Conservation (phyloP, 1,140 invertebrate species). For the Diploscapter pachys region DNA sequence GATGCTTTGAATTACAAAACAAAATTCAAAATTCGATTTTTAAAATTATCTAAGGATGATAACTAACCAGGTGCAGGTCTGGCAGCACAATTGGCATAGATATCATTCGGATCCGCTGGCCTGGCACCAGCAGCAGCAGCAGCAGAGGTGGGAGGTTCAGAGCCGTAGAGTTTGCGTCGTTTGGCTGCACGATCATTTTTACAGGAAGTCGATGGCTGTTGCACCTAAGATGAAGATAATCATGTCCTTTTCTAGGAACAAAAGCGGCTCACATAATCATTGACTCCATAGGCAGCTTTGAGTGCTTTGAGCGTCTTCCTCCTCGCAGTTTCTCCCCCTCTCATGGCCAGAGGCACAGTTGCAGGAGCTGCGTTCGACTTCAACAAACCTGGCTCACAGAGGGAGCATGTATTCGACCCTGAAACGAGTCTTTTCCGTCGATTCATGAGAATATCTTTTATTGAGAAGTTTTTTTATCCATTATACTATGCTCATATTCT, state of each 20-base stretch:
- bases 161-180: not conserved
- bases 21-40: too few species aligned
- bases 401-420: slow-evolving; percentile 33
- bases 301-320: slow-evolving; percentile 16
- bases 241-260: not conserved
- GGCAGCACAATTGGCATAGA: slow-evolving; percentile 7
- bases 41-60: too few species aligned
- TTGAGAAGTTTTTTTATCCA: too few species aligned
- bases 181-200: slow-evolving; percentile 14
- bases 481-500: too few species aligned
- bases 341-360: not conserved
- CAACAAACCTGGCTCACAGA: slow-evolving; percentile 33
- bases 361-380: not conserved
- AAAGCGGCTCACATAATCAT: slow-evolving; percentile 8
- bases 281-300: slow-evolving; percentile 6
- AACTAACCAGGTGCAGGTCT: not conserved
- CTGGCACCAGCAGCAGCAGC: not conserved
- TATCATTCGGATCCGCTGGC: not conserved
- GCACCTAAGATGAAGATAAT: too few species aligned
- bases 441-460: not conserved
- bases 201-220: not conserved
- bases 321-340: slow-evolving; percentile 14
- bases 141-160: not conserved
- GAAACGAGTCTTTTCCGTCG: slow-evolving; percentile 2
- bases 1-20: too few species aligned